Base-by-base conservation (phyloP, 2,888 invertebrate genomes). In the Drosophila monieri region DNA sequence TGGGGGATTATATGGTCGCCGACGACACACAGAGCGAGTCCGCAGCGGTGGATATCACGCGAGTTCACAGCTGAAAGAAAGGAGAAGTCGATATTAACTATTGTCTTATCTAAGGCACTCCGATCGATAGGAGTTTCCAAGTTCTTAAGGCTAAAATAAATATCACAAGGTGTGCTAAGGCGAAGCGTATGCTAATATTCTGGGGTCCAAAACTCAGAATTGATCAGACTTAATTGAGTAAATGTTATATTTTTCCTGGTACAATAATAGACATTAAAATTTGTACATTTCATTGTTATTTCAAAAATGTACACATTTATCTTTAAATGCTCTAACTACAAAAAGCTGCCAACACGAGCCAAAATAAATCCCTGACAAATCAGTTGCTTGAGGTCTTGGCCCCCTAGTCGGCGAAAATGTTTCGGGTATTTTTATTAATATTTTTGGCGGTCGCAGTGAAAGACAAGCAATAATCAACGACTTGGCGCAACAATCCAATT, bases 51-150 rank as follows among this genome's bases (percentile, higher is more conserved):
- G 43, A 46, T 14, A 57, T 27, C 46, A 49, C 41, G 10, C 23
- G 43, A 6, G n/a, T 30, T 8, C 52, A 49, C 35, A 46, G 48
- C 39, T 54, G 43, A 30, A 77, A 55, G 53, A 74, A 73, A 77
- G 81, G 10, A 67, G 5, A 49, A 21, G 41, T 30, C 23, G 15
- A 14, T 27, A 9, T 44, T 27, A 30, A 2, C 23, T 32, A 49
- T 37, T 37, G 41, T 39, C 21, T 44, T 65, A 72, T 68, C 64
- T 55, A 27, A 41, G 23, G 10, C 43, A 15, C 44, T 35, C 62
- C 62, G 49, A 73, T 65, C 71, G 51, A 78, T 68, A 27, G 48
- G 21, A 35, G 30, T 25, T 32, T 41, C 14, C 9, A 53, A 39
- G 37, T 48, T 37, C 15, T n/a, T 49, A 44, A n/a, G 60, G 15